Conservation (phyloP, 2,113 vertebrate species). For the Lophochroa leadbeateri region DNA sequence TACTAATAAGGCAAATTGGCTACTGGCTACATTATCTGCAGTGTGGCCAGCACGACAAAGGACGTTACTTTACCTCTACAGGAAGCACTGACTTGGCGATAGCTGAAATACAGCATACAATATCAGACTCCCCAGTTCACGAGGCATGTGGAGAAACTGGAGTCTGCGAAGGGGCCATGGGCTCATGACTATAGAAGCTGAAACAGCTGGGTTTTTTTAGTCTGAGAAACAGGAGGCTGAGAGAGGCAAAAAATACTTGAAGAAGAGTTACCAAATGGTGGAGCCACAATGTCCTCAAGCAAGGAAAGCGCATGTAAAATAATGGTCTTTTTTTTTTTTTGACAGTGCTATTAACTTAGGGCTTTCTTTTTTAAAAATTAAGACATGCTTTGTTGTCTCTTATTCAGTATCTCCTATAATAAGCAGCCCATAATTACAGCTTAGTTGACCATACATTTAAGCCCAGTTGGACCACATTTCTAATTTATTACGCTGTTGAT, state of each 20-base stretch:
- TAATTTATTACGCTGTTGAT: neutral
- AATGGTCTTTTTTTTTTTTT: neutral
- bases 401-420: neutral
- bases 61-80: neutral
- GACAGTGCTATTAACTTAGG: neutral
- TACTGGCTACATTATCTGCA: fast-evolving
- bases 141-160: neutral
- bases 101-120: neutral
- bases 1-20: neutral
- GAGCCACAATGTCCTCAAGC: neutral
- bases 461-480: neutral
- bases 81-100: neutral
- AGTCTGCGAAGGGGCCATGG: neutral
- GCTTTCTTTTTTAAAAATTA: neutral
- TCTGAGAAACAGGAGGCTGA: neutral
- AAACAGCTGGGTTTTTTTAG: neutral
- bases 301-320: neutral
- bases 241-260: neutral
- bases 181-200: neutral
- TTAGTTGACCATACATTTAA: neutral
- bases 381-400: neutral
- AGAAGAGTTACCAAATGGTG: neutral
- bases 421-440: neutral
- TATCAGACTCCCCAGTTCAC: neutral
- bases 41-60: neutral